These are phyloP conservation scores for Pedicia rivosa DNA, from an alignment of 2,888 invertebrate genomes.

Conservation along the genomic window DNA sequence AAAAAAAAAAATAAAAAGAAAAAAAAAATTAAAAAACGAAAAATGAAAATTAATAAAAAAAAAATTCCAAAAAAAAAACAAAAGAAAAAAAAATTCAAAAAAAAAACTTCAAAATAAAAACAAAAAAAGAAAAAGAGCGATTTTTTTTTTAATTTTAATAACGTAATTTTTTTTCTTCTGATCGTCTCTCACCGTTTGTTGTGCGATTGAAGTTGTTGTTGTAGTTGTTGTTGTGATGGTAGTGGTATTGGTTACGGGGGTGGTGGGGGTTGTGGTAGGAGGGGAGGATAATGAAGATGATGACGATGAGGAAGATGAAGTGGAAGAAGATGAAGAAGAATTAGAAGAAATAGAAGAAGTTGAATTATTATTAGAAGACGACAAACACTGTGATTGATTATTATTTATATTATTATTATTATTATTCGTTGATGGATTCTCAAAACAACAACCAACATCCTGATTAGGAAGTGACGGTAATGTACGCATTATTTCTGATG, in stretches of 20 bases:
- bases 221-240: slow-evolving; percentile 4
- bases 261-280: not conserved
- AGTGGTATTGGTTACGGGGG: slow-evolving; percentile 3
- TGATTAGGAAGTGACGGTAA: slow-evolving; percentile 50
- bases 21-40: slow-evolving; percentile 18
- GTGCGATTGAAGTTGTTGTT: slow-evolving; percentile 8
- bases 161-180: too few species aligned
- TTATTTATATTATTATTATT: slow-evolving; percentile 5
- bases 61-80: slow-evolving; percentile 5
- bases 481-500: slow-evolving; percentile 82
- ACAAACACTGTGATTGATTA: slow-evolving; percentile 4
- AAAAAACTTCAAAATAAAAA: slow-evolving; percentile 4
- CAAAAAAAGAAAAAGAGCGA: not conserved
- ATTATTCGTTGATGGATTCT: slow-evolving; percentile 2
- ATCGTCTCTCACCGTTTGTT: slow-evolving; percentile 10
- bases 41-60: slow-evolving; percentile 18
- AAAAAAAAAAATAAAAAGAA: slow-evolving; percentile 14
- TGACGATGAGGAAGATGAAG: too few species aligned
- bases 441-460: slow-evolving; percentile 11
- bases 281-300: too few species aligned
- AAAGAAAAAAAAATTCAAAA: not conserved
- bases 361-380: slow-evolving; percentile 4
- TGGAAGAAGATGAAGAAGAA: too few species aligned
- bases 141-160: too few species aligned
- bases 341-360: too few species aligned